phyloP scores from a whole-genome alignment of 2,113 vertebrate species.

The Plecturocebus donacophilus region DNA sequence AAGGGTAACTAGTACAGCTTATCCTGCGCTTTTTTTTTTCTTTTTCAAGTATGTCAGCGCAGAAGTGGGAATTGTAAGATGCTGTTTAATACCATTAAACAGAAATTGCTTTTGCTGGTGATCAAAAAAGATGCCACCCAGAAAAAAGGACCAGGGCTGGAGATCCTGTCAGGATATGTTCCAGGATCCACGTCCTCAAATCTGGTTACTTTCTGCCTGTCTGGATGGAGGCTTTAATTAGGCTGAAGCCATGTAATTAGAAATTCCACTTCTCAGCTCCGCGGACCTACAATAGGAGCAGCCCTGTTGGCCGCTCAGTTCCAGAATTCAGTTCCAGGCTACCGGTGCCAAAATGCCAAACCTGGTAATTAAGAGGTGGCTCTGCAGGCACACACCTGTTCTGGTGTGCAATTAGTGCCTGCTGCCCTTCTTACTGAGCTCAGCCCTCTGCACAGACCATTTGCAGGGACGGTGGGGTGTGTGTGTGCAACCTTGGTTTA shows the following conservation, averaged over 20 bases:
- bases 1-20: not conserved
- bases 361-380: conserved; percentile 66
- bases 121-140: conserved; percentile 11
- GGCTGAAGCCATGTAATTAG: conserved; percentile 81
- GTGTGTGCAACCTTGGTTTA: fast-evolving
- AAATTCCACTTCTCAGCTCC: conserved; percentile 77
- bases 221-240: conserved; percentile 82
- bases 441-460: not conserved
- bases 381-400: conserved; percentile 78
- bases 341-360: conserved; percentile 45
- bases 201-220: conserved; percentile 43
- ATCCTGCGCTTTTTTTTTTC: not conserved
- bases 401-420: conserved; percentile 68
- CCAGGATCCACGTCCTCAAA: not conserved
- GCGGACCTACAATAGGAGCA: conserved; percentile 71
- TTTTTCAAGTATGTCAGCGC: not conserved
- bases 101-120: not conserved
- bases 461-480: fast-evolving
- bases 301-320: conserved; percentile 59
- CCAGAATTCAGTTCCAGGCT: not conserved
- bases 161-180: conserved; percentile 29
- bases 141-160: not conserved
- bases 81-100: fast-evolving
- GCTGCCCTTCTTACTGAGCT: conserved; percentile 31
- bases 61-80: not conserved